These are phyloP conservation scores for Zophobas morio DNA, from an alignment of 1,140 invertebrate species.

Conservation along the genomic window DNA sequence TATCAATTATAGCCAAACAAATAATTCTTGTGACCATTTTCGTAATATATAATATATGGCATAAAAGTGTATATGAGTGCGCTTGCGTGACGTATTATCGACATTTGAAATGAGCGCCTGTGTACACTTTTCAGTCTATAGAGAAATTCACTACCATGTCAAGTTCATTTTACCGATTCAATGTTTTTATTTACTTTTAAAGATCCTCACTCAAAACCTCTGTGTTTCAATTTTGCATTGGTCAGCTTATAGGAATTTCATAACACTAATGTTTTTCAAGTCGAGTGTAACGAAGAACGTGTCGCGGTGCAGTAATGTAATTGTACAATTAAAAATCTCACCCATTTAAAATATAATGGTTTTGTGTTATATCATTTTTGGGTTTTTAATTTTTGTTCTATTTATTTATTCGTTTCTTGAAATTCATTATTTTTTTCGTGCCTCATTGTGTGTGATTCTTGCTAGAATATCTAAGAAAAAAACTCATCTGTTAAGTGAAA, in stretches of 20 bases:
- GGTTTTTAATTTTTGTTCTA: slow-evolving; percentile 58
- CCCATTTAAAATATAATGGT: slow-evolving; percentile 27
- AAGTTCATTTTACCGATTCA: not conserved
- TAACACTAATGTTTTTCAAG: slow-evolving; percentile 26
- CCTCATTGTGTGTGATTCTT: slow-evolving; percentile 74
- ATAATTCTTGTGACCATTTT: not conserved
- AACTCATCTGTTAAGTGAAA: slow-evolving; percentile 76
- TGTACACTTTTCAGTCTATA: not conserved
- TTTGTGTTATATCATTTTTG: slow-evolving; percentile 32
- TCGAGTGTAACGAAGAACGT: not conserved
- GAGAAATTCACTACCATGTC: not conserved
- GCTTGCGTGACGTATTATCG: slow-evolving; percentile 21
- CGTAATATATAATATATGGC: slow-evolving; percentile 1
- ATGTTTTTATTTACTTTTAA: not conserved
- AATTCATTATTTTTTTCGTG: slow-evolving; percentile 79
- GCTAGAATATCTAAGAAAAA: slow-evolving; percentile 76
- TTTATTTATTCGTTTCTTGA: slow-evolving; percentile 75
- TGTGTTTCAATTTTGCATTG: slow-evolving; percentile 17
- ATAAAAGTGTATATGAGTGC: slow-evolving; percentile 1
- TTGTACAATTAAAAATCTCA: slow-evolving; percentile 6
- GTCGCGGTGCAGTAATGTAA: slow-evolving; percentile 4
- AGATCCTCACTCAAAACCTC: not conserved
- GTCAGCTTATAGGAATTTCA: slow-evolving; percentile 29
- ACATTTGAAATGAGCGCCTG: slow-evolving; percentile 34
- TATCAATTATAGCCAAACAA: not conserved